Evolutionary conservation across 64 coral and sea anemone genomes (phyloP).

Genomic region (Porites australiensis): DNA sequence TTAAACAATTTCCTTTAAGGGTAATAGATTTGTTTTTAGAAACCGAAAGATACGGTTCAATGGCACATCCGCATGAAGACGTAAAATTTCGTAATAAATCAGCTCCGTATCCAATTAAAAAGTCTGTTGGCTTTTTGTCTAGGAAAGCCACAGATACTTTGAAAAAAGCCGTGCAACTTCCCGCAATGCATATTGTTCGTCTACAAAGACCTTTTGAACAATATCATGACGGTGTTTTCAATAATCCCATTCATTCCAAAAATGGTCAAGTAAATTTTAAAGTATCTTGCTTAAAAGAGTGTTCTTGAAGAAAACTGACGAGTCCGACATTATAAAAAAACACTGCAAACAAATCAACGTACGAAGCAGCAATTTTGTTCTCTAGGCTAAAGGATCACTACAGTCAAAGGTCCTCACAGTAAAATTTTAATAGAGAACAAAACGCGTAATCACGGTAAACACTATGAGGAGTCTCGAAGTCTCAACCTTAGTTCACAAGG

Average conservation of each 20-base stretch:
- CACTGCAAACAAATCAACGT: not conserved
- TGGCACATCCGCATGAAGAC: not conserved
- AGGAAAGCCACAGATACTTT: not conserved
- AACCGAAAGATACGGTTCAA: not conserved
- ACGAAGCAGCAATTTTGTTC: not conserved
- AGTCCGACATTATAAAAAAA: not conserved
- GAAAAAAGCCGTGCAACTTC: not conserved
- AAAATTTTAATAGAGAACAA: no score
- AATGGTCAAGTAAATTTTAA: not conserved
- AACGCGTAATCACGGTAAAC: no score
- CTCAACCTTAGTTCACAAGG: no score
- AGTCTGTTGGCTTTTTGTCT: not conserved
- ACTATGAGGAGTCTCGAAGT: no score
- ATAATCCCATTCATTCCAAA: not conserved
- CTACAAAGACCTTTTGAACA: not conserved
- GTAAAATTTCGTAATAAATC: not conserved
- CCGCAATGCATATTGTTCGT: not conserved
- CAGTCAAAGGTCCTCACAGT: not conserved
- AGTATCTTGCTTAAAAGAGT: not conserved
- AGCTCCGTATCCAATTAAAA: not conserved
- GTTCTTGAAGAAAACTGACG: not conserved
- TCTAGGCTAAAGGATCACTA: not conserved
- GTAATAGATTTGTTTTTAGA: not conserved
- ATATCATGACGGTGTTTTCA: not conserved
- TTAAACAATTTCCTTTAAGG: not conserved